These are phyloP conservation scores for Tigriopus japonicus DNA, from an alignment of 1,140 invertebrate genomes.

Conservation along the genomic window DNA sequence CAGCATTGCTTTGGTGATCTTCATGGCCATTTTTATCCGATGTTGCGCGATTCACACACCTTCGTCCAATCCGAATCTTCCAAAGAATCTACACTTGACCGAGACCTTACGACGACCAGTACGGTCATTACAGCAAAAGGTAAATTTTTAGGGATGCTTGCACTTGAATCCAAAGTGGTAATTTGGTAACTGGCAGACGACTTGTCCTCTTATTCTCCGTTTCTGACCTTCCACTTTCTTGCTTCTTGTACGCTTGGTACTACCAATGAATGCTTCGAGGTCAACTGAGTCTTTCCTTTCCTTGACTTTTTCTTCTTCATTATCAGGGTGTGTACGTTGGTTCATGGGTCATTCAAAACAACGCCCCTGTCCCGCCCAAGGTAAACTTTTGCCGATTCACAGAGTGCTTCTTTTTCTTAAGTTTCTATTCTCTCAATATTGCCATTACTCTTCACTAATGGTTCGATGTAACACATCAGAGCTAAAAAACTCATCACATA, in stretches of 20 bases:
- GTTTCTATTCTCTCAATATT: no score
- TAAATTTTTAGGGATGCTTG: conserved; percentile 11
- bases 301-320: neutral
- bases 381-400: neutral
- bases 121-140: conserved; percentile 15
- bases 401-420: no score
- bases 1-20: conserved; percentile 69
- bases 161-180: no score
- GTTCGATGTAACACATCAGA: no score
- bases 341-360: conserved; percentile 12
- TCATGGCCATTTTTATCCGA: conserved; percentile 98
- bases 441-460: no score
- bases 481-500: no score
- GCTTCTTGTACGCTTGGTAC: no score
- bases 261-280: neutral
- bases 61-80: conserved; percentile 34
- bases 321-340: conserved; percentile 7
- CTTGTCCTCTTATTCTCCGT: no score
- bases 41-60: conserved; percentile 98
- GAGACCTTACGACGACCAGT: conserved; percentile 8
- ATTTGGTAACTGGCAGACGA: no score
- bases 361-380: neutral
- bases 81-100: conserved; percentile 9
- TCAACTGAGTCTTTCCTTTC: neutral
- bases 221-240: no score